Base-by-base conservation (phyloP, 2,797 vertebrate genomes). In the Bovichtus diacanthus region DNA sequence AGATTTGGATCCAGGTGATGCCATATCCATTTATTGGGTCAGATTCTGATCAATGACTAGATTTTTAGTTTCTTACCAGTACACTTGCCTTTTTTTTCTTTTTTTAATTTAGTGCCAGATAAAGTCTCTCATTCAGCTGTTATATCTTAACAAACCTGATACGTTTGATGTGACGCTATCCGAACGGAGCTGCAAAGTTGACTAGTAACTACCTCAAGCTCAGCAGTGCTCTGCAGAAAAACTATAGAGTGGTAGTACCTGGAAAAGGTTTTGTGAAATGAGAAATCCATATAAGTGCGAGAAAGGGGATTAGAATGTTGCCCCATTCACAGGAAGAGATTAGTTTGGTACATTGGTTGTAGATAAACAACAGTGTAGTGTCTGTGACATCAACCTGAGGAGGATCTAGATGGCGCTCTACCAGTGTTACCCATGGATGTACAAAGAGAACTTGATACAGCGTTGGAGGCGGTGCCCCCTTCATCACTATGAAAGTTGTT, bases 181-280 rank as follows among this genome's bases (percentile, higher is more conserved):
- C 3, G 41, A 88, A 63, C 27, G 60, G 70, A 82, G 58, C 44
- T 74, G 71, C 41, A 84, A 80, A 79, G 78, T 73, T 80, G 58
- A 65, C 68, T 56, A 23, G 76, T 65, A 77, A 80, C 88, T 90
- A 90, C 89, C 89, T 90, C 90, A 87, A 58, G 84, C 77, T 85
- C 70, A 81, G 85, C 87, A 71, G 76, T 44, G 61, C 70, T 80
- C 73, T 82, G 73, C 70, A 70, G 65, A 74, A 73, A 84, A 73
- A 84, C 46, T 36, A 15, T 10, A 53, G 69, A 74, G 51, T 39
- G 72, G 82, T 85, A 76, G 79, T 70, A 62, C 47, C n/a, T 56
- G 70, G 59, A 19, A 23, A 47, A 49, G 16, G 34, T 56, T 76
- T 74, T 68, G 66, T 78, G 66, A 69, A 83, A 71, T 55, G 47